A percentile compares a stretch with the other conserved stretches of the same genome.
Evolutionary conservation across 2,113 vertebrate species (phyloP).

Genomic region (Eptesicus fuscus): DNA sequence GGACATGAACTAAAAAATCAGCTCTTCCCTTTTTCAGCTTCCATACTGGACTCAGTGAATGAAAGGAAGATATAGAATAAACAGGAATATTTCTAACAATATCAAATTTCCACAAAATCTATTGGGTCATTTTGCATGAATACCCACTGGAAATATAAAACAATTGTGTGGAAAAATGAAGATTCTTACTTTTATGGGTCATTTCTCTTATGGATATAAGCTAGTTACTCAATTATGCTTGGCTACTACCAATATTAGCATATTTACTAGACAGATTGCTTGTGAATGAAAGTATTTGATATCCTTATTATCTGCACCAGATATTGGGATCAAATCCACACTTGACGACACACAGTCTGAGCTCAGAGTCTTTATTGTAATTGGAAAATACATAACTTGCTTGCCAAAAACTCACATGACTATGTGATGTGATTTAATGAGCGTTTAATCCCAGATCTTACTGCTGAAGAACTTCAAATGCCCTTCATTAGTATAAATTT

Average conservation of each 20-base stretch:
- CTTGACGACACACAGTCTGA: neutral
- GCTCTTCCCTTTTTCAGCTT: neutral
- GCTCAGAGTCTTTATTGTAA: neutral
- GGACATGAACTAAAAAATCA: neutral
- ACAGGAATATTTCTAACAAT: neutral
- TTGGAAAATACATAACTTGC: neutral
- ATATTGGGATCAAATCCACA: neutral
- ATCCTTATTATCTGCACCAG: neutral
- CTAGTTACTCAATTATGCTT: neutral
- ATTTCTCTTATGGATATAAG: slow-evolving; percentile 22
- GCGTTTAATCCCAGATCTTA: neutral
- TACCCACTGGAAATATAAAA: neutral
- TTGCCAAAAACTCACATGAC: slow-evolving; percentile 25
- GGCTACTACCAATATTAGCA: neutral
- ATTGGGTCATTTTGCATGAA: neutral
- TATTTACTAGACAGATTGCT: slow-evolving; percentile 20
- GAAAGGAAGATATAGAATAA: neutral
- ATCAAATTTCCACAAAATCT: neutral
- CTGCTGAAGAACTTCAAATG: neutral
- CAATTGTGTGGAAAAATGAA: neutral
- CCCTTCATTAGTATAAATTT: neutral
- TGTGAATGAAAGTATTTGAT: slow-evolving; percentile 1
- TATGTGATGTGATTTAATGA: slow-evolving; percentile 5
- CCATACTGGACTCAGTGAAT: neutral
- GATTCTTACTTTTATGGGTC: neutral